These are phyloP conservation scores for Bombus picipes DNA, from an alignment of 1,140 invertebrate genomes.

Conservation along the genomic window DNA sequence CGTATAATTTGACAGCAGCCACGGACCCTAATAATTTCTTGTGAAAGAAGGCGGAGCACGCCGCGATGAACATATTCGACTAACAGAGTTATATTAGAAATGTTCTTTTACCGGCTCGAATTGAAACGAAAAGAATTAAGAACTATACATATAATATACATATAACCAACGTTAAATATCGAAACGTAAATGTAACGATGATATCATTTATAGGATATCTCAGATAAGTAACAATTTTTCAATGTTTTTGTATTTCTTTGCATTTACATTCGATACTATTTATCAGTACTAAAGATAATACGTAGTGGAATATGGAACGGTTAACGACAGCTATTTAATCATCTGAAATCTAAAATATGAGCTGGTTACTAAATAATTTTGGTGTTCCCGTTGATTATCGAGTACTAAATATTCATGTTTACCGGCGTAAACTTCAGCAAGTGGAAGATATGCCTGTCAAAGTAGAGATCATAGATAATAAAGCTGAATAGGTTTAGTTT, in stretches of 20 bases:
- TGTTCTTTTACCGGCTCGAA: not conserved
- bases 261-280: not conserved
- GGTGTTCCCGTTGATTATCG: not conserved
- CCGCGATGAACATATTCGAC: not conserved
- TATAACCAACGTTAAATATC: not conserved
- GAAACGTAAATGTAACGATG: not conserved
- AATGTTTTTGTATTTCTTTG: not conserved
- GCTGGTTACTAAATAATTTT: not conserved
- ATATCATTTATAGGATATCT: not conserved
- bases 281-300: too few relatives aligned
- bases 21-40: constrained; percentile 12
- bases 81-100: not conserved
- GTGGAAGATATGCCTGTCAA: not conserved
- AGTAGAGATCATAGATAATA: not conserved
- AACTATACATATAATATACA: too few relatives aligned
- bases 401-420: not conserved
- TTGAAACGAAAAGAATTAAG: not conserved
- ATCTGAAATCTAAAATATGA: not conserved
- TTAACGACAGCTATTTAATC: not conserved
- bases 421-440: not conserved
- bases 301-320: not conserved
- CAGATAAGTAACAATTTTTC: not conserved
- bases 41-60: constrained; percentile 1
- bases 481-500: not conserved
- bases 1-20: constrained; percentile 11